Conservation (phyloP, 2,113 vertebrate species). For the Ovis aries region DNA sequence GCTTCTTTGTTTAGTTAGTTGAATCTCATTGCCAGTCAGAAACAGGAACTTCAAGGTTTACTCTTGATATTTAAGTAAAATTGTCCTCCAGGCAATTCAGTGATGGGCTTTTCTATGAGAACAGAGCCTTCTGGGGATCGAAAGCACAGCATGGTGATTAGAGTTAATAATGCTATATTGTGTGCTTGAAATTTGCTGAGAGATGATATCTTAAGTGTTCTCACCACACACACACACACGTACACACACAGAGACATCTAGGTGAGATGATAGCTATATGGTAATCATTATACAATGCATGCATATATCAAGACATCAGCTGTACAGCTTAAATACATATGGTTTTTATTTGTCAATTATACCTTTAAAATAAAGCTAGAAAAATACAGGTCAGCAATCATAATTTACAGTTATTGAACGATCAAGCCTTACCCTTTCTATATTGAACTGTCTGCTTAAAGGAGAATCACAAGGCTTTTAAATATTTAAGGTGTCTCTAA, state of each 20-base stretch:
- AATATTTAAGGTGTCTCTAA: slow-evolving; percentile 58
- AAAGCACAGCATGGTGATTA: not conserved
- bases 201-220: not conserved
- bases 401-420: slow-evolving; percentile 4
- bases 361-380: not conserved
- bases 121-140: not conserved
- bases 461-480: slow-evolving; percentile 31
- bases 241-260: not conserved
- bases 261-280: not conserved
- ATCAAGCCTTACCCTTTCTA: not conserved
- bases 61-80: not conserved
- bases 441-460: slow-evolving; percentile 22
- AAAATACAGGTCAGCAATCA: not conserved
- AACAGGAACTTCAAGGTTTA: not conserved
- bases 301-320: not conserved
- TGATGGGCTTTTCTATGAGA: not conserved
- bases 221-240: not conserved
- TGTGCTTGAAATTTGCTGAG: not conserved
- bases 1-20: not conserved
- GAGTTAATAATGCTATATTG: not conserved
- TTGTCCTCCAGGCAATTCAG: not conserved
- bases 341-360: not conserved
- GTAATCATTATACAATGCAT: not conserved
- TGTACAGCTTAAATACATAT: not conserved
- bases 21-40: not conserved